Base-by-base conservation (phyloP, 2,888 invertebrate species). In the Ophonus ardosiacus region DNA sequence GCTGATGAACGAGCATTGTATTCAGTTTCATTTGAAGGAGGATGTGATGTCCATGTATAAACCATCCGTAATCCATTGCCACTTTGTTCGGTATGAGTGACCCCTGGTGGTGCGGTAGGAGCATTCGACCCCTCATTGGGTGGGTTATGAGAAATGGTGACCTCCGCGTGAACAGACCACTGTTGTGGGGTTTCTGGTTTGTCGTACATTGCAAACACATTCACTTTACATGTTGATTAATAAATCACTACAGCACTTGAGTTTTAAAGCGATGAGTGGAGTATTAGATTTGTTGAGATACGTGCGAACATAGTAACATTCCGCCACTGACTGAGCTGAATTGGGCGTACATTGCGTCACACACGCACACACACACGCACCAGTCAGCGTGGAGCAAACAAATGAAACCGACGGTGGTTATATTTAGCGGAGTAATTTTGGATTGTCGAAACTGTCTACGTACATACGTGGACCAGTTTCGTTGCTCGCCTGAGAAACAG, bases 121-220 rank as follows among this genome's bases (percentile, higher is more conserved):
- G 86, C 90, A 88, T 88, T 90, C 4, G 92, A 91, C 87, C 92
- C 91, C 65, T 88, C 87, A 87, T 88, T 86, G 40, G 90, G 88
- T 87, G 91, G 91, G 40, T 74, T 91, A 86, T 94, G 94, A 59
- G 93, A 93, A 80, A 94, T 93, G 10, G 94, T 94, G 86, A 95
- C 92, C 88, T 95, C 95, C 83, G 94, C 96, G 89, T 93, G 95
- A 88, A 95, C 93, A 56, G 94, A 93, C 95, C 95, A 95, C 89
- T 94, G 94, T 86, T 94, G 93, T 24, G 93, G 92, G 57, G 68
- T 71, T 13, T 84, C 84, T 24, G 84, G 78, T 63, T 84, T 84
- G 17, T 84, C 84, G 51, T 84, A 78, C 76, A 78, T 78, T 13
- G 61, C 40, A 10, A 68, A 68, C 68, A 68, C 68, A 68, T 68